A percentile compares a stretch with the other conserved stretches of the same genome.
Evolutionary conservation across 2,113 vertebrate species (phyloP).

Genomic region (Triplophysa siluroides): DNA sequence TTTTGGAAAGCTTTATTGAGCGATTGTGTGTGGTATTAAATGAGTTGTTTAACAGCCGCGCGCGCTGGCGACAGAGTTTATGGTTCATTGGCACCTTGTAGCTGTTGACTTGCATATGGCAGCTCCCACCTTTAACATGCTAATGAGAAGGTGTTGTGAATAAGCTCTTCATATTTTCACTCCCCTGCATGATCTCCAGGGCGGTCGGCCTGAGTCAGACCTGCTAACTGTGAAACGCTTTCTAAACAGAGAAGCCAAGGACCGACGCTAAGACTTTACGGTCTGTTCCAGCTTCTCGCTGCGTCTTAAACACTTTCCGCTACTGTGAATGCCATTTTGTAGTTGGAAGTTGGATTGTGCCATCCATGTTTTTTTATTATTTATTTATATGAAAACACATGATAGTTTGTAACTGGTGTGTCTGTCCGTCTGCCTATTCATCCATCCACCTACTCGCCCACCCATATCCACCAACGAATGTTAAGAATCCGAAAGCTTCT

Average conservation of each 20-base stretch:
- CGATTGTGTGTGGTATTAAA: conserved; percentile 4
- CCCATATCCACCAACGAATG: too few species aligned
- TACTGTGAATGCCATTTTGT: background rate
- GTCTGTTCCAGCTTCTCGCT: conserved; percentile 9
- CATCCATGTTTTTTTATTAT: too few species aligned
- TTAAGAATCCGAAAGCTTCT: too few species aligned
- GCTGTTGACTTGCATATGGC: conserved; percentile 30
- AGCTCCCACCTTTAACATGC: conserved; percentile 37
- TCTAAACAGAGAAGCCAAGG: conserved; percentile 25
- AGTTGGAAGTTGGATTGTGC: background rate
- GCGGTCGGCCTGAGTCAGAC: conserved; percentile 37
- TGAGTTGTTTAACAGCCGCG: conserved; percentile 33
- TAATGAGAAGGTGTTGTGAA: conserved; percentile 44
- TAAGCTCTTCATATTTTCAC: conserved; percentile 36
- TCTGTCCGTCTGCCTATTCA: too few species aligned
- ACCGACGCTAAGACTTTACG: conserved; percentile 12
- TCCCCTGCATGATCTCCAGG: conserved; percentile 38
- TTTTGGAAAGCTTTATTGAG: conserved; percentile 1
- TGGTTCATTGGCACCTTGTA: conserved; percentile 33
- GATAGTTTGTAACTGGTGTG: too few species aligned
- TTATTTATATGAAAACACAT: too few species aligned
- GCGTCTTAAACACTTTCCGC: conserved; percentile 1
- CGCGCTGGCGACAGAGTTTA: background rate
- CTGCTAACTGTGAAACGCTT: conserved; percentile 30
- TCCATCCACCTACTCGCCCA: too few species aligned